These are phyloP conservation scores for Pao palembangensis DNA, from an alignment of 2,113 vertebrate genomes.

Conservation along the genomic window DNA sequence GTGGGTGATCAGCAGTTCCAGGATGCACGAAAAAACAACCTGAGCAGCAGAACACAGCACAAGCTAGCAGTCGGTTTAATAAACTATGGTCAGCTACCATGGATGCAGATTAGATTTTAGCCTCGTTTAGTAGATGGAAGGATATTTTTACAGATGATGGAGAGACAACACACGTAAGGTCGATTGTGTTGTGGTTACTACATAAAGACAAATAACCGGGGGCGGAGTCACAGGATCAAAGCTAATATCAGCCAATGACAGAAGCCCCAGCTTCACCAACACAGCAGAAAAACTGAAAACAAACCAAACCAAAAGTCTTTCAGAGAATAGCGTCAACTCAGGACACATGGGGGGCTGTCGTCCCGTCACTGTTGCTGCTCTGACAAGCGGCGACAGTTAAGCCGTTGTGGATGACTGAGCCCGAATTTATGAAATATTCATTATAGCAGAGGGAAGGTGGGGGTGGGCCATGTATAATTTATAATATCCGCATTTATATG, in stretches of 20 bases:
- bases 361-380: slow-evolving; percentile 33
- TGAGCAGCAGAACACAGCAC: background rate
- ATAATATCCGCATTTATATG: slow-evolving; percentile 52
- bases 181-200: background rate
- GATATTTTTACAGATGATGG: no score
- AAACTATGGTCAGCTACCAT: no score
- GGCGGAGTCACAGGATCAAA: background rate
- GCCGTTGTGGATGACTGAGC: slow-evolving; percentile 53
- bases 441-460: slow-evolving; percentile 35
- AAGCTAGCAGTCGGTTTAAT: no score
- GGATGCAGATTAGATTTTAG: no score
- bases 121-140: no score
- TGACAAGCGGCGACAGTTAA: slow-evolving; percentile 51
- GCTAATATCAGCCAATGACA: background rate
- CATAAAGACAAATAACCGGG: background rate
- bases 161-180: background rate
- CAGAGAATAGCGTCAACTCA: slow-evolving; percentile 1
- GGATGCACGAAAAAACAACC: no score
- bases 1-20: slow-evolving; percentile 30
- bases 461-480: slow-evolving; percentile 54
- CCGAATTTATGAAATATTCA: slow-evolving; percentile 70
- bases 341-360: slow-evolving; percentile 17
- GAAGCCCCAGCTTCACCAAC: no score
- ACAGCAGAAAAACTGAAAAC: background rate
- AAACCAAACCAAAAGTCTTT: background rate